Percentiles rank a stretch among this genome's conserved stretches.
These are phyloP conservation scores for Pontoporia blainvillei DNA, from an alignment of 2,113 vertebrate species.

Conservation along the genomic window DNA sequence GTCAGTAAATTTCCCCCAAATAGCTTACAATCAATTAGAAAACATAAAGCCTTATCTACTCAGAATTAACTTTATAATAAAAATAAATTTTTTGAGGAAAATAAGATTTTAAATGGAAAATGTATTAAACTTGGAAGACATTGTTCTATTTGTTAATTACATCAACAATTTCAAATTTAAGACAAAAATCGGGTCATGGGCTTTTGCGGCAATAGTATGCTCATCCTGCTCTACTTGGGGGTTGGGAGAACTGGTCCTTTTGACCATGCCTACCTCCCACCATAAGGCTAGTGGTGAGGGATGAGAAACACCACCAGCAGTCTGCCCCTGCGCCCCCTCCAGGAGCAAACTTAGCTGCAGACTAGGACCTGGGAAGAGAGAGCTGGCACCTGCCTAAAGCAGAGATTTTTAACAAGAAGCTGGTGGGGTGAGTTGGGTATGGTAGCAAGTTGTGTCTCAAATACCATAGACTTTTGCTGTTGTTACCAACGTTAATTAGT, in stretches of 20 bases:
- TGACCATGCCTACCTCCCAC: background rate
- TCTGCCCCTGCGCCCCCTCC: fast-evolving
- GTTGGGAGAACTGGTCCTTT: background rate
- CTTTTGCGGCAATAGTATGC: background rate
- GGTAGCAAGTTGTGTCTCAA: background rate
- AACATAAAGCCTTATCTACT: background rate
- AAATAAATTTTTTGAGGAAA: background rate
- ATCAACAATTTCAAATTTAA: background rate
- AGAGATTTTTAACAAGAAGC: background rate
- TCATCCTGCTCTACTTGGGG: background rate
- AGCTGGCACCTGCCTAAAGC: too few species aligned
- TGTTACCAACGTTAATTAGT: background rate
- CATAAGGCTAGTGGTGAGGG: background rate
- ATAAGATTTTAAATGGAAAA: background rate
- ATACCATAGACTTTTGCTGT: background rate
- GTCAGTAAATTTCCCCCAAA: background rate
- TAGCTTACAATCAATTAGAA: background rate
- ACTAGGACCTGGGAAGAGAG: background rate
- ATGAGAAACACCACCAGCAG: background rate
- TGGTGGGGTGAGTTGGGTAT: fast-evolving
- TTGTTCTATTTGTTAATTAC: background rate
- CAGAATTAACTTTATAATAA: background rate
- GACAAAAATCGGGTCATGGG: background rate
- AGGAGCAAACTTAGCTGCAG: background rate
- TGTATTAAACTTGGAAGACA: background rate